Base-by-base conservation (phyloP, 2,888 invertebrate species). In the Syrista parreyssii region DNA sequence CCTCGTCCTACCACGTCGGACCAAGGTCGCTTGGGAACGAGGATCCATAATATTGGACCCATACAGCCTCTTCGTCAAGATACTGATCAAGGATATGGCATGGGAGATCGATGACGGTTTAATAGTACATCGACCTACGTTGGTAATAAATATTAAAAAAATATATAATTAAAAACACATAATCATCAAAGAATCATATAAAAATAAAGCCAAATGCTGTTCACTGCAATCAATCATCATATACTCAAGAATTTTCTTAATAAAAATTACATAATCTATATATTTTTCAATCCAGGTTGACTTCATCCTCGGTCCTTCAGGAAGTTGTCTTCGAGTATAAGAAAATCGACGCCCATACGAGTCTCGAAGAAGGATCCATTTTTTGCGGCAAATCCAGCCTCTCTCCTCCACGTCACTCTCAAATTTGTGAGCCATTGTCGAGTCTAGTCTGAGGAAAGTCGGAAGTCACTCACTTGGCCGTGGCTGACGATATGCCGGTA, bases 401-500 rank as follows among this genome's bases (percentile, higher is more conserved):
- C 32, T 23, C 32, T 32, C 33, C 4, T 32, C 72, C 68, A 35
- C 76, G 76, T 77, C 80, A 81, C 83, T 83, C 84, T 82, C 82
- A 88, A 90, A 91, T 91, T 90, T 90, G 87, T 83, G 82, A 82
- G 83, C 87, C 87, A 90, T 90, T 90, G 90, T 90, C 83, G 83
- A 82, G 83, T 75, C 81, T 76, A 83, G 85, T 84, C 83, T 84
- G 83, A 85, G 85, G 85, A 86, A 85, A 85, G 82, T 55, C 89
- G 89, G 89, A 89, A 89, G 88, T 88, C 86, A 88, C 86, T 87
- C 89, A 88, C 89, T 89, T 88, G 89, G 88, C 88, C 87, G 86
- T 89, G 88, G 89, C 85, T 15, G 87, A 88, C 87, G 88, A 89
- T 88, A 88, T 79, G 82, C 81, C 76, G 23, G 79, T 83, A 81